Evolutionary conservation across 2,797 vertebrate species (phyloP), one percentile per base, ranked within the genome.

Genomic region (Tamandua tetradactyla): DNA sequence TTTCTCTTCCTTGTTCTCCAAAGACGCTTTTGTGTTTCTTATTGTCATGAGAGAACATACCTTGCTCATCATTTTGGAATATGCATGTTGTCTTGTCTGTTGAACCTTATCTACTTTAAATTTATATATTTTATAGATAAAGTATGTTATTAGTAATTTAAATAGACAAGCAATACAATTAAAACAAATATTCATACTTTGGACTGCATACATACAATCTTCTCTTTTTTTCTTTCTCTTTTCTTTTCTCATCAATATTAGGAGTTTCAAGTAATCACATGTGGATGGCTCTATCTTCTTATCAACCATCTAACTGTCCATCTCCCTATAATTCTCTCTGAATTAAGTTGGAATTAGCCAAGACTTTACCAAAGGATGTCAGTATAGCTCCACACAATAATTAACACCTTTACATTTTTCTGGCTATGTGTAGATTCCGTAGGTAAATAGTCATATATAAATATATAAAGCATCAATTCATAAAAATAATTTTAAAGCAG

Each of bases 291-390:
- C 61, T 86, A 8, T 40, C 66, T 85, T 23, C 30, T 78, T 69
- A 59, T 68, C 49, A 62, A 7, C 11, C 80, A 30, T 71, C 59
- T 20, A 75, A 93, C 20, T 76, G 20, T 15, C 30, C 37, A 30
- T 75, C 30, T 80, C 6, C 30, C 35, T 81, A 12, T 55, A 84
- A 32, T 61, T 47, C 49, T 68, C 40, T 79, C 32, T n/a, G 30
- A 22, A 69, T 81, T 79, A 92, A 81, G 47, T 32, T 96, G 93
- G 88, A 66, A 96, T 83, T 92, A 93, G 95, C 94, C 3, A 80
- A 97, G 96, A 97, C 75, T 97, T 98, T 98, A 93, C 98, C 98
- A 98, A 98, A 97, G 97, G 98, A 98, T 98, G 98, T 98, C 98
- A 98, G 97, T 98, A 95, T 97, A 98, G 97, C 97, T 98, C 98